Conservation (phyloP, 2,113 vertebrate species). For the Promerops cafer region DNA sequence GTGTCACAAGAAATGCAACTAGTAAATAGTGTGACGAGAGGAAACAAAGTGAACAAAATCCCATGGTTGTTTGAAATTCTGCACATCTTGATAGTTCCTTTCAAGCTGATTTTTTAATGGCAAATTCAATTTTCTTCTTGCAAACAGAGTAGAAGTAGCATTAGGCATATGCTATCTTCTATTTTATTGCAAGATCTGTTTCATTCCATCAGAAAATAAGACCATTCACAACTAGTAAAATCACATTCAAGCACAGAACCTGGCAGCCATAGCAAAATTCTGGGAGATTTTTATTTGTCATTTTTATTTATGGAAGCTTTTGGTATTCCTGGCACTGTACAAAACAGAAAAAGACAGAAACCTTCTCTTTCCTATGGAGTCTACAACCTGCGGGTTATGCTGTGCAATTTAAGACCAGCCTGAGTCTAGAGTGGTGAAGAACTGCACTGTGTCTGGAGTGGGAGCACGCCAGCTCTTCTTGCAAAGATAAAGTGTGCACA, state of each 20-base stretch:
- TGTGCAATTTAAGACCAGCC: neutral
- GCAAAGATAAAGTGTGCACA: neutral
- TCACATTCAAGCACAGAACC: neutral
- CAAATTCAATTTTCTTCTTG: neutral
- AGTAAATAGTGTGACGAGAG: neutral
- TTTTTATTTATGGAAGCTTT: constrained; percentile 27
- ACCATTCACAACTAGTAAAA: constrained; percentile 2
- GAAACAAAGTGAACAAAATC: neutral
- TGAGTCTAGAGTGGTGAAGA: neutral
- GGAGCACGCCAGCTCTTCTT: neutral
- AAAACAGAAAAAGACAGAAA: neutral
- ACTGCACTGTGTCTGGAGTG: neutral
- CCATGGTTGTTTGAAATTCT: neutral
- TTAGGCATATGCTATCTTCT: neutral
- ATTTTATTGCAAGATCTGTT: neutral
- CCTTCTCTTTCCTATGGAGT: neutral
- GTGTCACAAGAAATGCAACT: neutral
- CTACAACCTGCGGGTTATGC: neutral
- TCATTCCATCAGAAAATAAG: neutral
- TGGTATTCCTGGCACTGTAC: neutral
- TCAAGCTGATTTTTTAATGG: neutral
- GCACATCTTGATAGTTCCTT: neutral
- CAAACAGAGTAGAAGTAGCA: neutral
- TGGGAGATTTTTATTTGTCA: neutral
- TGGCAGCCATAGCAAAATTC: neutral